These are phyloP conservation scores for Haliclona indistincta DNA, from an alignment of 37 sponge, comb jelly and placozoan species.

Conservation along the genomic window DNA sequence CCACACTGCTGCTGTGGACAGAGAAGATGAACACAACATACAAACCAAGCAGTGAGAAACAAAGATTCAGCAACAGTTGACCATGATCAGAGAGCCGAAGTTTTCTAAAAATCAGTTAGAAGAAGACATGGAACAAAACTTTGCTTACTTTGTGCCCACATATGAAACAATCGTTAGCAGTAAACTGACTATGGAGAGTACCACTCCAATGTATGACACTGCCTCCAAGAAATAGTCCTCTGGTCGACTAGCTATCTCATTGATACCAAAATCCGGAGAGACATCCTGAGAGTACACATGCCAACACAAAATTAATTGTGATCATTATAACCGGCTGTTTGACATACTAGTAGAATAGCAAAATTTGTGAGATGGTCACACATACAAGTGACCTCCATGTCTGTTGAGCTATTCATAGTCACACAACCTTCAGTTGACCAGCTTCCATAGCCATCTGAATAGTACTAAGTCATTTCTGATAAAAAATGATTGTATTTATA, in stretches of 20 bases:
- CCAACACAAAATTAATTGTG: background rate
- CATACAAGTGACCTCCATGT: background rate
- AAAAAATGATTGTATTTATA: background rate
- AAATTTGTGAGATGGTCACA: constrained; percentile 19
- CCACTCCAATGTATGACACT: constrained; percentile 59
- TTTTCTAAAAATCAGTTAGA: constrained; percentile 21
- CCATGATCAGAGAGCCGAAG: constrained; percentile 32
- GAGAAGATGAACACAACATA: constrained; percentile 40
- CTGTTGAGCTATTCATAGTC: background rate
- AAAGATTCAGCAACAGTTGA: constrained; percentile 50
- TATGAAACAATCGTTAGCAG: constrained; percentile 31
- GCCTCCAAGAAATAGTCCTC: constrained; percentile 4
- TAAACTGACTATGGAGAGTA: constrained; percentile 45
- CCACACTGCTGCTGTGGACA: background rate
- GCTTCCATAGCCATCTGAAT: constrained; percentile 29
- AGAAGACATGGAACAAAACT: background rate
- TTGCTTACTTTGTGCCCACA: constrained; percentile 58
- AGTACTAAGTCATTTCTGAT: background rate
- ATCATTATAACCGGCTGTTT: background rate
- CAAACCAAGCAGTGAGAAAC: constrained; percentile 33
- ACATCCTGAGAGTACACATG: constrained; percentile 13
- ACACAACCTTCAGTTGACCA: constrained; percentile 45
- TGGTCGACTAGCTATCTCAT: background rate
- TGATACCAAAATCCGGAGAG: background rate
- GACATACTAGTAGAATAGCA: background rate